These are phyloP conservation scores for Coracias cyanogaster DNA, from an alignment of 2,797 vertebrate species.

Conservation along the genomic window DNA sequence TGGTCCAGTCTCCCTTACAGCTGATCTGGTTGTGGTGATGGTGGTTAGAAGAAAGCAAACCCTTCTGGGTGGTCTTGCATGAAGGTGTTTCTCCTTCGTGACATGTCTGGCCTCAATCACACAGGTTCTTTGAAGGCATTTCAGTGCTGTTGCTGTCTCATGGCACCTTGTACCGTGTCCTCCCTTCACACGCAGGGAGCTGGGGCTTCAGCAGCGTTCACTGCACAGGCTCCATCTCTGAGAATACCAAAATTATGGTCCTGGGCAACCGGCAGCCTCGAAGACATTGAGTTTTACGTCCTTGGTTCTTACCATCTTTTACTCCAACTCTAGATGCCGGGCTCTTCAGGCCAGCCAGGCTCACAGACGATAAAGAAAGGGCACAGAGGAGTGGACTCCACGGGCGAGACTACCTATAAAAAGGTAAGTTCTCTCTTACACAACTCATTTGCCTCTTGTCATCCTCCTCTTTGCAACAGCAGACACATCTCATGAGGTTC, in stretches of 20 bases:
- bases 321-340: conserved; percentile 79
- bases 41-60: background rate
- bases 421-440: conserved; percentile 81
- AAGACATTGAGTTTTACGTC: rapidly evolving
- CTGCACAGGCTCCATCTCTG: background rate
- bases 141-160: background rate
- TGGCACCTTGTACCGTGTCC: background rate
- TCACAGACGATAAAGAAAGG: conserved; percentile 93
- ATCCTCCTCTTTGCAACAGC: background rate
- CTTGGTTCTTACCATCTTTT: background rate
- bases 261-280: rapidly evolving
- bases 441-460: background rate
- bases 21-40: background rate
- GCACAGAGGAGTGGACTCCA: conserved; percentile 93
- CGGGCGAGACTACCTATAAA: conserved; percentile 97
- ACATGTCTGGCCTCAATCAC: background rate
- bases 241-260: background rate
- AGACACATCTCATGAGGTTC: background rate
- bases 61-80: background rate
- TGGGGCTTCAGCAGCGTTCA: background rate
- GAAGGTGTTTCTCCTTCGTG: background rate
- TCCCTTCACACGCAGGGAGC: rapidly evolving
- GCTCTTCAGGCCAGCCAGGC: conserved; percentile 79
- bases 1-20: background rate
- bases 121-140: background rate